A percentile compares a stretch with the other conserved stretches of the same genome.
These are phyloP conservation scores for Naja naja DNA, from an alignment of 2,113 vertebrate genomes.

Conservation along the genomic window DNA sequence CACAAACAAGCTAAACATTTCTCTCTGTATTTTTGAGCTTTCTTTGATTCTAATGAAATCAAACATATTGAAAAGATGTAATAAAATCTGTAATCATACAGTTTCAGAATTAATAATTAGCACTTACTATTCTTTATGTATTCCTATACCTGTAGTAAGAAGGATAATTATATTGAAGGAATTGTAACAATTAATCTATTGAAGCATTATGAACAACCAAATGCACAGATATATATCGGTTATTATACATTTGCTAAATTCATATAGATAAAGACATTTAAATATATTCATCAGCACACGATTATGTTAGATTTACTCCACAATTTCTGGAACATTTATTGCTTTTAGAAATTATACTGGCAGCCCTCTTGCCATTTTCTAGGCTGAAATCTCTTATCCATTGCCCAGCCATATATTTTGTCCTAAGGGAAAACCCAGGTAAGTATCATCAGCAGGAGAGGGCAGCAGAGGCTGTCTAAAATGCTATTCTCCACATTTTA, in stretches of 20 bases:
- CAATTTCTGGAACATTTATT: neutral
- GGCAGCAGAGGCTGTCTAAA: conserved; percentile 56
- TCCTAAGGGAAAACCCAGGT: neutral
- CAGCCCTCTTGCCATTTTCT: neutral
- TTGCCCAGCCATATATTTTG: conserved; percentile 1
- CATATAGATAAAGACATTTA: neutral
- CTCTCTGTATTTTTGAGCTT: neutral
- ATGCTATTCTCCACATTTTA: neutral
- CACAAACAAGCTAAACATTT: neutral
- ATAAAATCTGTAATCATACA: neutral
- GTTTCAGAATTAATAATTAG: neutral
- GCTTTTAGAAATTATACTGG: neutral
- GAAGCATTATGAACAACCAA: neutral
- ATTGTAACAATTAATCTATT: neutral
- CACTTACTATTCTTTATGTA: neutral
- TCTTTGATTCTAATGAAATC: neutral
- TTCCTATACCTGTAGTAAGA: neutral
- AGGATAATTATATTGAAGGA: neutral
- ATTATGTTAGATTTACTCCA: neutral
- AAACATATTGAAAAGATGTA: neutral
- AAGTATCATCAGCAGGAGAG: conserved; percentile 61
- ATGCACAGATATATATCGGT: neutral
- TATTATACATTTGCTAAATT: neutral
- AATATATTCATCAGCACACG: neutral
- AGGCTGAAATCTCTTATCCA: neutral